Base-by-base conservation (phyloP, 2,797 vertebrate genomes). In the Cheirogaleus major region DNA sequence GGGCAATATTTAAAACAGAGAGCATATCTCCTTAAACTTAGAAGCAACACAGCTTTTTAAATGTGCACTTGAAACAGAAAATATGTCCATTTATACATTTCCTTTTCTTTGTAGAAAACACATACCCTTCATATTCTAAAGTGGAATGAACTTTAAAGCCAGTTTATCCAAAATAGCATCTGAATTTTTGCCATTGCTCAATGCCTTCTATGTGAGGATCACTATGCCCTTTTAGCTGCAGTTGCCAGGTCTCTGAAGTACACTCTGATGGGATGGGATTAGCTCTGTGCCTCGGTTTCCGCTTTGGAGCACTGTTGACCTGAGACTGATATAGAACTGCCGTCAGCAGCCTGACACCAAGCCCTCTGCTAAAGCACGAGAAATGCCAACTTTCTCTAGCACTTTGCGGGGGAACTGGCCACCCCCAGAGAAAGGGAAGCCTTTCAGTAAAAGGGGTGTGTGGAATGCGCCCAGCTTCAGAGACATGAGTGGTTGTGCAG, bases 21-120 rank as follows among this genome's bases (percentile, higher is more conserved):
- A 89, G 73, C 82, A 52, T 48, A 61, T 30, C 69, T 95, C 59
- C 69, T 87, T 75, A 85, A 63, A 90, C 55, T 92, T 75, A 93
- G 93, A 63, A 91, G 70, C 65, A 69, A 38, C 32, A 73, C 0
- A 48, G 25, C 6, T n/a, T 86, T 55, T 72, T 65, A n/a, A 55
- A 91, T 63, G 80, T 84, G 93, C 38, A 27, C 67, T 94, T 73
- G 89, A 91, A 92, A 61, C 48, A 94, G 83, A 91, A 90, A 93
- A 82, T 65, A 72, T 17, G 45, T 87, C 70, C 59, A 65, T 91
- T 45, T 57, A 55, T 35, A 22, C 2, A 22, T 79, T 80, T 94
- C 80, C 79, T 90, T 8, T 91, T 30, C 78, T 95, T 88, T 95
- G 81, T 70, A 90, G 91, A 94, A 85, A 95, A 86, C 50, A 94